phyloP scores from a whole-genome alignment of 2,888 invertebrate genomes.

The Trissolcus japonicus region DNA sequence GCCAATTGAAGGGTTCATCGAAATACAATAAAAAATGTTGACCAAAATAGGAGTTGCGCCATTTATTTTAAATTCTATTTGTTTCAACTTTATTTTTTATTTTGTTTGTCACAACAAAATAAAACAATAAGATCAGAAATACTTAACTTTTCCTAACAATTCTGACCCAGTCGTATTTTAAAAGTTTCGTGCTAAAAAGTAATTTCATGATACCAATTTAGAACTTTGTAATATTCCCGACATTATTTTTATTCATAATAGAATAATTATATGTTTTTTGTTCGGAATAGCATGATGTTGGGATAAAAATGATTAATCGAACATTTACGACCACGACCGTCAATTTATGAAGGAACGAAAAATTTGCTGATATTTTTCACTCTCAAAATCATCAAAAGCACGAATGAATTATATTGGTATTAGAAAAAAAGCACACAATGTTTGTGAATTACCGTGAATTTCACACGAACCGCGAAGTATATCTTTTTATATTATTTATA shows the following conservation, averaged over 20 bases:
- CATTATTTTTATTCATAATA: slow-evolving; percentile 17
- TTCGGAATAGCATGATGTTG: not conserved
- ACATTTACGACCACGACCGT: slow-evolving; percentile 7
- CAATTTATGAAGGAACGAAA: slow-evolving; percentile 18
- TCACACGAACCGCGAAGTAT: not conserved
- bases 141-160: too few species aligned
- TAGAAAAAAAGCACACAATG: not conserved
- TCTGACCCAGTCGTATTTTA: too few species aligned
- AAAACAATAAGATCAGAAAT: too few species aligned
- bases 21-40: too few species aligned
- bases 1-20: too few species aligned
- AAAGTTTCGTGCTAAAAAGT: slow-evolving; percentile 9
- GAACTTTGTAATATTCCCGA: slow-evolving; percentile 10
- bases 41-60: too few species aligned
- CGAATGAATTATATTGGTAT: not conserved
- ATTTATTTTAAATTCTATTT: too few species aligned
- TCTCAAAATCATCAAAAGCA: not conserved
- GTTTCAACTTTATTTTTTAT: too few species aligned
- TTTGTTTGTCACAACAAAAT: too few species aligned
- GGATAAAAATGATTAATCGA: slow-evolving; percentile 24
- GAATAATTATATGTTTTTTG: slow-evolving; percentile 11
- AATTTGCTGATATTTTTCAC: not conserved
- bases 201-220: slow-evolving; percentile 18
- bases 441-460: not conserved
- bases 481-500: not conserved